Percentiles rank a stretch among this genome's conserved stretches.
These are phyloP conservation scores for Conchocele bisecta DNA, from an alignment of 2,888 invertebrate species.

Conservation along the genomic window DNA sequence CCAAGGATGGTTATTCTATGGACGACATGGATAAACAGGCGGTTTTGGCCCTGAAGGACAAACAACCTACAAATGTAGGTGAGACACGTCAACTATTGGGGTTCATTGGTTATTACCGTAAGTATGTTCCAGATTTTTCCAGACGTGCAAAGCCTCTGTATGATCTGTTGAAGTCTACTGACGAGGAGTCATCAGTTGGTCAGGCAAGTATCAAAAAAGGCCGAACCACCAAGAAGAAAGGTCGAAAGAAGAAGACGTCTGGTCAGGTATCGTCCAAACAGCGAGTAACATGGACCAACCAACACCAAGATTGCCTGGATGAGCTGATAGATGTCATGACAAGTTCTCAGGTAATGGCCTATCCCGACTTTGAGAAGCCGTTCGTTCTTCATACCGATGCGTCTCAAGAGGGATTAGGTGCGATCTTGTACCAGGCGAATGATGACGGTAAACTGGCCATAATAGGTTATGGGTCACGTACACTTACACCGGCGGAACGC, in stretches of 20 bases:
- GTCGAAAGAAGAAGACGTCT: neutral
- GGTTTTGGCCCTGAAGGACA: conserved; percentile 15
- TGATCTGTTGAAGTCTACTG: conserved; percentile 24
- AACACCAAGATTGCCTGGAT: conserved; percentile 15
- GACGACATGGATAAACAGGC: conserved; percentile 26
- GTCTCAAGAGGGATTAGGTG: conserved; percentile 6
- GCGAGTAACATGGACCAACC: conserved; percentile 7
- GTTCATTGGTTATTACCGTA: conserved; percentile 25
- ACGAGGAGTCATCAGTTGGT: conserved; percentile 5
- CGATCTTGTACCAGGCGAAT: conserved; percentile 4
- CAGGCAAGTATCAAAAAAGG: neutral
- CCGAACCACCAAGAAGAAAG: neutral
- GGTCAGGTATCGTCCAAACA: neutral
- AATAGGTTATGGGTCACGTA: conserved; percentile 1
- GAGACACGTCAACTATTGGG: conserved; percentile 33
- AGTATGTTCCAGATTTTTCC: conserved; percentile 27
- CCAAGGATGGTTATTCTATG: conserved; percentile 24
- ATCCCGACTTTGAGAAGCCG: conserved; percentile 21
- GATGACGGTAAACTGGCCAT: conserved; percentile 1
- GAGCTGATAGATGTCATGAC: conserved; percentile 23
- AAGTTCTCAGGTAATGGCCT: conserved; percentile 13
- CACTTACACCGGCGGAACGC: too few relatives aligned
- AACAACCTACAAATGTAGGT: conserved; percentile 15
- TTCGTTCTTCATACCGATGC: conserved; percentile 10
- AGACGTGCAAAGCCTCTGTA: conserved; percentile 22